Evolutionary conservation across 2,797 vertebrate species (phyloP), one percentile per base, ranked within the genome.

Genomic region (Muraenolepis orangiensis): DNA sequence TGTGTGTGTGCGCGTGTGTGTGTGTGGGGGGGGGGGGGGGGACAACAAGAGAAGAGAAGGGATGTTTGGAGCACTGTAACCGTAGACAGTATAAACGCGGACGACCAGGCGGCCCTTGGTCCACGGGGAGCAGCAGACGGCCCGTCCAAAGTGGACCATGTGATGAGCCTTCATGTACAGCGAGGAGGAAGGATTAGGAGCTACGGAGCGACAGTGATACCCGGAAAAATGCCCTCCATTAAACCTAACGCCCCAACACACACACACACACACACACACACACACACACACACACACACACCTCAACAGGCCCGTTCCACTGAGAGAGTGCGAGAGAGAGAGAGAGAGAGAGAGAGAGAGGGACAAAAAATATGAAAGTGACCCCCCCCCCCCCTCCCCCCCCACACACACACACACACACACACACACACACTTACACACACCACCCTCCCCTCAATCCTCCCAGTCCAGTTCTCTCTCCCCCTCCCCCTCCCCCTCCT

Each of bases 161-260:
- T n/a, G n/a, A n/a, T n/a, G n/a, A n/a, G n/a, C n/a, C n/a, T n/a
- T n/a, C n/a, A n/a, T n/a, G n/a, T n/a, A n/a, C n/a, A n/a, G n/a
- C n/a, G n/a, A n/a, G n/a, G n/a, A n/a, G n/a, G n/a, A n/a, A n/a
- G n/a, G n/a, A n/a, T n/a, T n/a, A n/a, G n/a, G n/a, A n/a, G n/a
- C n/a, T n/a, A n/a, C n/a, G n/a, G n/a, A n/a, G n/a, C n/a, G n/a
- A n/a, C n/a, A n/a, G n/a, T n/a, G n/a, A n/a, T n/a, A n/a, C n/a
- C n/a, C n/a, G n/a, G 95, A 95, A 94, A 87, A 91, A 93, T 95
- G 92, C 88, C 95, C 80, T 83, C 84, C 85, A 81, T 94, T 93
- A 92, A 69, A 72, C 86, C 51, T 86, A 80, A 67, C 66, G 16
- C 66, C 30, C 14, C 30, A 13, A 67, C 26, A 67, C 66, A 66